Conservation (phyloP, 2,888 invertebrate species). For the Peribatodes rhomboidaria region DNA sequence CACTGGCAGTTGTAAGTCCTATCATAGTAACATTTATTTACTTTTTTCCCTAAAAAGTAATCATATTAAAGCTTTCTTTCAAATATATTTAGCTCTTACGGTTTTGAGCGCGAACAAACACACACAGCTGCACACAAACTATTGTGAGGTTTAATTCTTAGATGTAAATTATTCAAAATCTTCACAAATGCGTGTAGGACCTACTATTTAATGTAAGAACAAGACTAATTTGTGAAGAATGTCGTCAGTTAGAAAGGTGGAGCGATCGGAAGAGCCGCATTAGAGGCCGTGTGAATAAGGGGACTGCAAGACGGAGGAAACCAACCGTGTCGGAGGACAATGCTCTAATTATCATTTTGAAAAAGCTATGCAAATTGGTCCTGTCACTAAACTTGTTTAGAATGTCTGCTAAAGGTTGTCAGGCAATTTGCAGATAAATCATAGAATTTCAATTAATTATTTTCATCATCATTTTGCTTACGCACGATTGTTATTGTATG, state of each 20-base stretch:
- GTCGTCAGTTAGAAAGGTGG: conserved; percentile 43
- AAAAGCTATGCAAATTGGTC: conserved; percentile 27
- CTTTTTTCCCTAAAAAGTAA: too few species aligned
- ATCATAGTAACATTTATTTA: too few species aligned
- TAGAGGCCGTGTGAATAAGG: conserved; percentile 71
- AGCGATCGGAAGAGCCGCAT: conserved; percentile 58
- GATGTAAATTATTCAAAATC: background rate
- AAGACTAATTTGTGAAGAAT: conserved; percentile 18
- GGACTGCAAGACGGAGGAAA: conserved; percentile 63
- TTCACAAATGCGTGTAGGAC: background rate
- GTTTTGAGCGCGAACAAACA: too few species aligned
- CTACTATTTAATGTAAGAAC: background rate
- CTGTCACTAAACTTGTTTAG: conserved; percentile 4
- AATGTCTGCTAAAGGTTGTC: background rate
- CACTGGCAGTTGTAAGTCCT: too few species aligned
- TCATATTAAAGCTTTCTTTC: too few species aligned
- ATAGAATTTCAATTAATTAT: background rate
- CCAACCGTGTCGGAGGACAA: conserved; percentile 61
- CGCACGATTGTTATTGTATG: background rate
- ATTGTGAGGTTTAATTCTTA: background rate
- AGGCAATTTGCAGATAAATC: background rate
- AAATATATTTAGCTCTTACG: too few species aligned
- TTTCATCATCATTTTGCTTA: background rate
- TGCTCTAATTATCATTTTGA: conserved; percentile 57
- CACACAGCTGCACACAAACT: background rate